Evolutionary conservation across 2,888 invertebrate genomes (phyloP), one percentile per base, ranked within the genome.

Genomic region (Ichneumoninae sp.): DNA sequence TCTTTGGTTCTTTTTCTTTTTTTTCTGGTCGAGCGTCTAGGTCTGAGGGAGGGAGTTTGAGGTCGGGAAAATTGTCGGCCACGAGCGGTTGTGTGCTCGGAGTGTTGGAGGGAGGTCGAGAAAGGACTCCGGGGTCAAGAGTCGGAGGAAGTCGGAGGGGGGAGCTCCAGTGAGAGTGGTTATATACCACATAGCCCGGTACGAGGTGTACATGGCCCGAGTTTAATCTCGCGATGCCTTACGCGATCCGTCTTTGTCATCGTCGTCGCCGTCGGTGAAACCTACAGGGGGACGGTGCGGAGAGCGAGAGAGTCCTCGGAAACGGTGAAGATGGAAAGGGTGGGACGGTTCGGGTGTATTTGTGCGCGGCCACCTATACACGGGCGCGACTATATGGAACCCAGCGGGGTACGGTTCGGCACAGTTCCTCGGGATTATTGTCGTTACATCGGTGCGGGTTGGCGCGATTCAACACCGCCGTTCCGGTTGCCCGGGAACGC

Each of bases 181-280:
- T 62, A 57, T 62, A 30, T 62, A 62, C 62, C 26, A 22, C n/a
- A 26, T 50, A n/a, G 70, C 3, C 44, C 10, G 50, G 30, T 70
- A 52, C 52, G 57, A 60, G 79, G 72, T 36, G 40, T 30, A 65
- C 57, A 26, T 54, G 52, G 66, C 57, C 77, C 68, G 70, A 40
- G 72, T 79, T 78, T 70, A 83, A 82, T 88, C 86, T 86, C 83
- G 71, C 88, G 26, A 86, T 83, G 80, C 80, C 84, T 79, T 82
- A 83, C 77, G 82, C 83, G 85, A 89, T 86, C 83, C 86, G 74
- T 88, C 86, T 88, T 85, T 84, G 86, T 86, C 82, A 80, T 83
- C 79, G 68, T 78, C 72, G 54, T 54, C 68, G 62, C 47, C 13
- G 8, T 40, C 6, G 57, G 30, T 50, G 60, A 50, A 60, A 30